Conservation (phyloP, 1,140 invertebrate genomes). For the Carposina sasakii region DNA sequence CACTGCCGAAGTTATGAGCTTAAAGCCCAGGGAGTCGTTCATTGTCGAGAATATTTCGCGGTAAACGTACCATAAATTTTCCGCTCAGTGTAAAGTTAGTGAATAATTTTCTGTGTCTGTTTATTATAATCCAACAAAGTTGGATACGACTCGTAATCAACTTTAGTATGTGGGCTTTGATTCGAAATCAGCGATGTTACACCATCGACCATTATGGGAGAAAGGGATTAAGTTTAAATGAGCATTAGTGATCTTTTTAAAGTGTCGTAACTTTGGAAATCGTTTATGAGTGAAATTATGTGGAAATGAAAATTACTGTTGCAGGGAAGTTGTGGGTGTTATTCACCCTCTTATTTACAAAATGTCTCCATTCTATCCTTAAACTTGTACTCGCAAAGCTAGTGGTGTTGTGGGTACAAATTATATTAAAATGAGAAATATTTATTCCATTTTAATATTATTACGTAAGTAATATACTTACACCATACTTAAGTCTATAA, state of each 20-base stretch:
- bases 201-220: slow-evolving; percentile 8
- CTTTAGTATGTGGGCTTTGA: slow-evolving; percentile 36
- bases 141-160: slow-evolving; percentile 43
- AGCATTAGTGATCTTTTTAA: slow-evolving; percentile 6
- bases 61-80: slow-evolving; percentile 65
- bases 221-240: neutral
- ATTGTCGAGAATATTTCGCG: slow-evolving; percentile 58
- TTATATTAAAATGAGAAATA: too few species aligned
- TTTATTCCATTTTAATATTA: too few species aligned
- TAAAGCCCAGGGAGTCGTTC: slow-evolving; percentile 58
- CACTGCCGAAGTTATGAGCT: slow-evolving; percentile 51
- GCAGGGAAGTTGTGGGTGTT: too few species aligned
- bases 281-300: too few species aligned
- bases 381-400: too few species aligned
- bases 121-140: slow-evolving; percentile 58
- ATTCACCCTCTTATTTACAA: too few species aligned
- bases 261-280: too few species aligned
- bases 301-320: too few species aligned
- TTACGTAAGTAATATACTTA: too few species aligned
- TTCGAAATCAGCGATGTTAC: slow-evolving; percentile 30
- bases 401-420: too few species aligned
- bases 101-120: slow-evolving; percentile 63
- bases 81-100: slow-evolving; percentile 55
- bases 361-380: too few species aligned
- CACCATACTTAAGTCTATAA: too few species aligned